phyloP scores from a whole-genome alignment of 2,113 vertebrate genomes.

The Corythornis vintsioides region DNA sequence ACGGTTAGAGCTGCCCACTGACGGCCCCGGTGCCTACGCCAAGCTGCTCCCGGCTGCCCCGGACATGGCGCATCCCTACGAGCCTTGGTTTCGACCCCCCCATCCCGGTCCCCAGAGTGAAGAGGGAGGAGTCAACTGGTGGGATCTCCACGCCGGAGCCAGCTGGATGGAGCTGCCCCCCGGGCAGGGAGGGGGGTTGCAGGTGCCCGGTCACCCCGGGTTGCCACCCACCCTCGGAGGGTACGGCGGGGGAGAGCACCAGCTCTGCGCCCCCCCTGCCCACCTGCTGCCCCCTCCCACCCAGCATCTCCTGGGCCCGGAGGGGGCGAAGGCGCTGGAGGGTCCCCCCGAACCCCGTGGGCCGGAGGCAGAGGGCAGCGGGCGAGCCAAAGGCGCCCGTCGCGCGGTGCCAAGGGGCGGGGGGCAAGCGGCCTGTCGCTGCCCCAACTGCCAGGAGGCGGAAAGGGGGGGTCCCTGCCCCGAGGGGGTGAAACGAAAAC shows the following conservation, averaged over 20 bases:
- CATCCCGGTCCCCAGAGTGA: constrained; percentile 81
- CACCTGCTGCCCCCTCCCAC: constrained; percentile 77
- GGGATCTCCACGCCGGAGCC: constrained; percentile 90
- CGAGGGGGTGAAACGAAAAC: constrained; percentile 85
- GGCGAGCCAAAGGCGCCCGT: constrained; percentile 83
- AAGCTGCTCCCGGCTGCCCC: constrained; percentile 75
- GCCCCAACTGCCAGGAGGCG: constrained; percentile 92
- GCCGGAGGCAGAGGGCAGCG: constrained; percentile 73
- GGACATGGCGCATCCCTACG: constrained; percentile 93
- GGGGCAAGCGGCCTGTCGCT: constrained; percentile 88
- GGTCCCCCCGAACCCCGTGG: constrained; percentile 80
- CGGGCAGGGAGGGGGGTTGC: constrained; percentile 73
- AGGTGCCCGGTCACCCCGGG: constrained; percentile 78
- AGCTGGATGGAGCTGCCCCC: constrained; percentile 92
- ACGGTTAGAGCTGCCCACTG: constrained; percentile 72
- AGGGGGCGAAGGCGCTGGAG: constrained; percentile 84
- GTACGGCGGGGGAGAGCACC: constrained; percentile 83
- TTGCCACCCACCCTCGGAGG: constrained; percentile 82
- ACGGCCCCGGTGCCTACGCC: constrained; percentile 72
- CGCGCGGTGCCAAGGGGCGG: constrained; percentile 85
- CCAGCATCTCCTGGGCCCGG: constrained; percentile 83
- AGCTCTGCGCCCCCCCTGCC: constrained; percentile 83
- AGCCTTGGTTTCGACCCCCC: constrained; percentile 91
- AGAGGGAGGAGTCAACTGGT: constrained; percentile 89
- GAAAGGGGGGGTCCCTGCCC: constrained; percentile 86